Evolutionary conservation across 2,797 vertebrate species (phyloP), one percentile per base, ranked within the genome.

Genomic region (Pipistrellus kuhlii): DNA sequence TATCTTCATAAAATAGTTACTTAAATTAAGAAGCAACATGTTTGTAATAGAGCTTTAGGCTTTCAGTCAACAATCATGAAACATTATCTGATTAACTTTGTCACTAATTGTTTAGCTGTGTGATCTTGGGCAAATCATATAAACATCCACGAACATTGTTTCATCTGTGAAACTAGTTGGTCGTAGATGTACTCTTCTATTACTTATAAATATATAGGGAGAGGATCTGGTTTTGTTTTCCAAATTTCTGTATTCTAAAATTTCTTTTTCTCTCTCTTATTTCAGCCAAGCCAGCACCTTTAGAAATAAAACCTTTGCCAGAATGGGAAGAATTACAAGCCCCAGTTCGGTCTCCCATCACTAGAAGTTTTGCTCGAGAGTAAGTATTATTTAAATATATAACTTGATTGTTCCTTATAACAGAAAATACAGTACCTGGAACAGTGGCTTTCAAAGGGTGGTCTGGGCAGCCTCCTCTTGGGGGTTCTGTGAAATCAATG

Each of bases 291-390:
- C 99, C 99, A 66, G 99, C 99, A 91, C 99, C 99, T 72, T 98
- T 99, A 98, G 99, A 99, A 98, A 99, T 99, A 97, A 99, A 99
- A 98, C 99, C 99, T 77, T 94, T 99, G 95, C 98, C 99, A 51
- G 99, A 99, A 96, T 99, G 99, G 99, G 99, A 99, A 97, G 99
- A 99, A 98, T 98, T 99, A 41, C 99, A 98, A 85, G 99, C 99
- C 57, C 99, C 99, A 1, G 99, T 99, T 73, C 99, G 99, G 97
- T 99, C 99, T 51, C 99, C 99, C 8, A 99, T 99, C 97, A 99
- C 99, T 27, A 99, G 99, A 97, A 99, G 99, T 96, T 99, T 99
- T 94, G 99, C 99, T 96, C 98, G 99, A 98, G 99, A 99, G 99
- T 99, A 99, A 99, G 99, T 99, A 87, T 98, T 93, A 68, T 87